Conservation (phyloP, 2,113 vertebrate genomes). For the Pachycephala philippinensis region DNA sequence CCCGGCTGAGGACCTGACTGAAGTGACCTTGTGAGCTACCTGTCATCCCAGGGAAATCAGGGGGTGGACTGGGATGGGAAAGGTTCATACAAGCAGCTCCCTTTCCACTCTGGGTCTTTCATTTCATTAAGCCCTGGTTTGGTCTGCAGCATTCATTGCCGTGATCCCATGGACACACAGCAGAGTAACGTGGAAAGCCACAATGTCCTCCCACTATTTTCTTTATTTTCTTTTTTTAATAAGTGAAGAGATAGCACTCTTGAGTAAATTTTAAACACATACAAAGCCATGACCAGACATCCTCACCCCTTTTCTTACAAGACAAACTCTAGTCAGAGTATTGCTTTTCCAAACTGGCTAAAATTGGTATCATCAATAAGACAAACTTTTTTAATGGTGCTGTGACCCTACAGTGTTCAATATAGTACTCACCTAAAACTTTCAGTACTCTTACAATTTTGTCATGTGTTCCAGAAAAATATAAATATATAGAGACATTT, state of each 20-base stretch:
- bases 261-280: neutral
- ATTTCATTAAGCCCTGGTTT: neutral
- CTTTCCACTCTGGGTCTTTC: neutral
- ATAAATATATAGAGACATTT: neutral
- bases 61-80: neutral
- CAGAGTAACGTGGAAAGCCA: neutral
- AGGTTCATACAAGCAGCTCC: rapidly evolving
- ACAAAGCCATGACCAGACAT: neutral
- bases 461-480: neutral
- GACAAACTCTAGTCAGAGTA: neutral
- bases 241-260: neutral
- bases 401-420: neutral
- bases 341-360: neutral
- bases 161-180: neutral
- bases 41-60: neutral
- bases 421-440: neutral
- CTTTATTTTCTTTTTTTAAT: neutral
- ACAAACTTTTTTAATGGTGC: neutral
- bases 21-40: neutral
- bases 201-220: neutral
- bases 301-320: neutral
- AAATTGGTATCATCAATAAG: neutral
- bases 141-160: neutral
- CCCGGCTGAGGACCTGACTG: neutral
- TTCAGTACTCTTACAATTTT: neutral